A percentile compares a stretch with the other conserved stretches of the same genome.
Conservation (phyloP, 2,797 vertebrate species). For the Chromobotia macracanthus region DNA sequence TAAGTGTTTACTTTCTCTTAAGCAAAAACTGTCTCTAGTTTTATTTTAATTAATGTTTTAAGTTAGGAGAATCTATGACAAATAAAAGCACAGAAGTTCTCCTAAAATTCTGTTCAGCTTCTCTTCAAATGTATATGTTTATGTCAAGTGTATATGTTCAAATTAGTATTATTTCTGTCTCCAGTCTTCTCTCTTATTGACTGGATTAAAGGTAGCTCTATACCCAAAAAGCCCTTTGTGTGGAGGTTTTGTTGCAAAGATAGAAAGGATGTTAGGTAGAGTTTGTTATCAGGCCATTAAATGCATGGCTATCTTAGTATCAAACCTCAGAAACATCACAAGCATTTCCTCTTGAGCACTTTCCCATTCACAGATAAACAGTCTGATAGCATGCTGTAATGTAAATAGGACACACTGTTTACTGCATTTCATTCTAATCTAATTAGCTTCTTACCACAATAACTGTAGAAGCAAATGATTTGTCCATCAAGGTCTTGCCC, state of each 20-base stretch:
- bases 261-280: background rate
- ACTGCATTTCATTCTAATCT: background rate
- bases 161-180: too few species aligned
- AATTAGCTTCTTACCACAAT: background rate
- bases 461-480: background rate
- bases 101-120: too few species aligned
- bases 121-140: too few species aligned
- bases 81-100: too few species aligned
- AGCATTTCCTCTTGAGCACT: background rate
- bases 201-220: background rate
- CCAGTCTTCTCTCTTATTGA: background rate
- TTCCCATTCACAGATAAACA: background rate
- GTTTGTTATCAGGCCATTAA: background rate
- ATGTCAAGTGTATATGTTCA: too few species aligned
- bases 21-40: background rate
- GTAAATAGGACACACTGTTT: background rate
- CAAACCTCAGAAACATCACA: background rate
- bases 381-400: background rate
- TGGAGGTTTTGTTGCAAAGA: constrained; percentile 4
- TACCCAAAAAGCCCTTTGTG: background rate
- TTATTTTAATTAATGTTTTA: too few species aligned
- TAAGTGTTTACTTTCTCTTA: background rate
- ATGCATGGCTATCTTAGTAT: background rate
- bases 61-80: too few species aligned
- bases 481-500: background rate